Percentiles rank a stretch among this genome's conserved stretches.
phyloP scores from a whole-genome alignment of 1,140 invertebrate genomes.

The Monochamus saltuarius region DNA sequence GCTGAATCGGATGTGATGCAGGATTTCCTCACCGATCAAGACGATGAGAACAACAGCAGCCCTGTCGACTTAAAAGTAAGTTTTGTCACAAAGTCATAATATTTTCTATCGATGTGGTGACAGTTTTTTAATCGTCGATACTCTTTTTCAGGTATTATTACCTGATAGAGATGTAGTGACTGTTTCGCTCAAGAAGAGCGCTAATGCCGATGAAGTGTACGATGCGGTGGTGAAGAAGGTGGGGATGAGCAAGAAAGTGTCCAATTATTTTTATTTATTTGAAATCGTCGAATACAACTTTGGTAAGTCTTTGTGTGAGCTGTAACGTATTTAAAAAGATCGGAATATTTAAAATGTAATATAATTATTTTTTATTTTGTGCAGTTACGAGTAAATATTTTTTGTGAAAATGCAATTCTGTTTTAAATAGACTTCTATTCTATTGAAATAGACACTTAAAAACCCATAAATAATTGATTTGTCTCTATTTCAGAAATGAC shows the following conservation, averaged over 20 bases:
- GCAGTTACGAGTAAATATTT: too few species aligned
- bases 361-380: neutral
- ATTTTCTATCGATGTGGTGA: too few species aligned
- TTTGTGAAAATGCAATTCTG: neutral
- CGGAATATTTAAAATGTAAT: too few species aligned
- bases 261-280: slow-evolving; percentile 94
- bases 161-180: slow-evolving; percentile 87
- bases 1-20: slow-evolving; percentile 97
- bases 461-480: too few species aligned
- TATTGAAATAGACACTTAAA: too few species aligned
- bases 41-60: slow-evolving; percentile 80
- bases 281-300: slow-evolving; percentile 98
- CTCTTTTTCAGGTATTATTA: slow-evolving; percentile 56
- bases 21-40: slow-evolving; percentile 92
- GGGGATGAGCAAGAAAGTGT: slow-evolving; percentile 73
- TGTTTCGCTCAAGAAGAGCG: slow-evolving; percentile 88
- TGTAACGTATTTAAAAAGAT: neutral
- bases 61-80: slow-evolving; percentile 91
- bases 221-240: slow-evolving; percentile 86
- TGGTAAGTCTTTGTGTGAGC: slow-evolving; percentile 61
- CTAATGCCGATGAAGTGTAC: slow-evolving; percentile 90
- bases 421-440: too few species aligned
- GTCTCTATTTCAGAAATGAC: too few species aligned
- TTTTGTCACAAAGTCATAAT: too few species aligned
- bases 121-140: neutral